Percentiles rank a stretch among this genome's conserved stretches.
These are phyloP conservation scores for Drosophila equinoxialis DNA, from an alignment of 1,140 invertebrate genomes.

Conservation along the genomic window DNA sequence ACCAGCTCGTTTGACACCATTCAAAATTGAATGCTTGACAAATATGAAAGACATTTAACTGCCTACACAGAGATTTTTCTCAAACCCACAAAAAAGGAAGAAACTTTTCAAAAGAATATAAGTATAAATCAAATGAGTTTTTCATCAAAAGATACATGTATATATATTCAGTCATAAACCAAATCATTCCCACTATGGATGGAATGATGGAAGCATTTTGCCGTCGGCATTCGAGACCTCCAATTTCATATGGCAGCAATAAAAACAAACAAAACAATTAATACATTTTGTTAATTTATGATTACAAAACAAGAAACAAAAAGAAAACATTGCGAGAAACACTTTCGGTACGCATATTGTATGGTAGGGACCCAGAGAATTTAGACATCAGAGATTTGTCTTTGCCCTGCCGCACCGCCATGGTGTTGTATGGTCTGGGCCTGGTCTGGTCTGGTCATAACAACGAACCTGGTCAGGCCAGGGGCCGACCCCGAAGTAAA, in stretches of 20 bases:
- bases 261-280: conserved; percentile 82
- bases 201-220: background rate
- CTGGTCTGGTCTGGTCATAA: conserved; percentile 33
- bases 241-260: conserved; percentile 65
- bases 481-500: conserved; percentile 54
- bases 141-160: background rate
- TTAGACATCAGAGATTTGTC: conserved; percentile 60
- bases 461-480: conserved; percentile 7
- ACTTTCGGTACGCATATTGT: conserved; percentile 27
- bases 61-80: conserved; percentile 2
- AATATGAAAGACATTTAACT: conserved; percentile 51
- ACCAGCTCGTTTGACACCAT: conserved; percentile 50
- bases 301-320: conserved; percentile 66
- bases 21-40: conserved; percentile 58
- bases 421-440: background rate
- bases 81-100: conserved; percentile 1
- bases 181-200: conserved; percentile 32
- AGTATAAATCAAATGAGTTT: conserved; percentile 14
- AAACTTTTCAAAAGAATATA: conserved; percentile 37
- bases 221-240: conserved; percentile 65
- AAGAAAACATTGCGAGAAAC: too few relatives aligned
- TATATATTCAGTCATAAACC: conserved; percentile 24
- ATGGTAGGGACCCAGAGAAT: conserved; percentile 43
- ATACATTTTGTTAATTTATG: conserved; percentile 83
- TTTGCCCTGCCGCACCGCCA: conserved; percentile 21